Evolutionary conservation across 2,113 vertebrate species (phyloP).

Genomic region (Anoplopoma fimbria): DNA sequence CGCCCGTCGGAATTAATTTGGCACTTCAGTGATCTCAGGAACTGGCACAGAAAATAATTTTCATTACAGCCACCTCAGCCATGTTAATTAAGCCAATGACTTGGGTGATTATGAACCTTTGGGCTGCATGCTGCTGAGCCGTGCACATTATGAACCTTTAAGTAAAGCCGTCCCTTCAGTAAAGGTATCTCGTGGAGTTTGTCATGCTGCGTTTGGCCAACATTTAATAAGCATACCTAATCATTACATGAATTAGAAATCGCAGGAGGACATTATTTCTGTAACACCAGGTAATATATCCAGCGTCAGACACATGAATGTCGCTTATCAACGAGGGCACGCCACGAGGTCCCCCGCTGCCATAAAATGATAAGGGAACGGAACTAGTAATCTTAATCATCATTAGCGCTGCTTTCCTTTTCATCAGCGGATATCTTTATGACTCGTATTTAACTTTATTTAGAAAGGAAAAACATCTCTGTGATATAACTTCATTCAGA

Average conservation of each 20-base stretch:
- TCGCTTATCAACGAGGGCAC: constrained; percentile 1
- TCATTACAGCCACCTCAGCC: constrained; percentile 55
- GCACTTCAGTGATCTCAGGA: constrained; percentile 47
- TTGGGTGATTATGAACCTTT: constrained; percentile 45
- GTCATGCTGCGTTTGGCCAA: constrained; percentile 23
- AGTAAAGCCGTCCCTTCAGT: constrained; percentile 7
- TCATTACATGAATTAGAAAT: constrained; percentile 8
- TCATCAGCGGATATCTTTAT: constrained; percentile 8
- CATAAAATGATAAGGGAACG: not conserved
- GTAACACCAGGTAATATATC: constrained; percentile 18
- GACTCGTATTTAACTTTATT: constrained; percentile 7
- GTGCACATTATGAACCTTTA: not conserved
- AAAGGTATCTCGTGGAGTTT: not conserved
- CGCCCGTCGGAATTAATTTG: constrained; percentile 34
- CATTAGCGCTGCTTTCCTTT: constrained; percentile 9
- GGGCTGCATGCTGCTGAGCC: constrained; percentile 28
- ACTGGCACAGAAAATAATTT: constrained; percentile 50
- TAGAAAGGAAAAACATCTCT: not conserved
- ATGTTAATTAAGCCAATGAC: constrained; percentile 55
- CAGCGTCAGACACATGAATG: constrained; percentile 5
- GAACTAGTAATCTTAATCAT: constrained; percentile 11
- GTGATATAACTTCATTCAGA: not conserved
- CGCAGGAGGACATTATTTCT: not conserved
- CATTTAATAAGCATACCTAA: constrained; percentile 22
- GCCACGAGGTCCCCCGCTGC: not conserved